A percentile compares a stretch with the other conserved stretches of the same genome.
Evolutionary conservation across 2,113 vertebrate species (phyloP).

Genomic region (Zosterops japonicus): DNA sequence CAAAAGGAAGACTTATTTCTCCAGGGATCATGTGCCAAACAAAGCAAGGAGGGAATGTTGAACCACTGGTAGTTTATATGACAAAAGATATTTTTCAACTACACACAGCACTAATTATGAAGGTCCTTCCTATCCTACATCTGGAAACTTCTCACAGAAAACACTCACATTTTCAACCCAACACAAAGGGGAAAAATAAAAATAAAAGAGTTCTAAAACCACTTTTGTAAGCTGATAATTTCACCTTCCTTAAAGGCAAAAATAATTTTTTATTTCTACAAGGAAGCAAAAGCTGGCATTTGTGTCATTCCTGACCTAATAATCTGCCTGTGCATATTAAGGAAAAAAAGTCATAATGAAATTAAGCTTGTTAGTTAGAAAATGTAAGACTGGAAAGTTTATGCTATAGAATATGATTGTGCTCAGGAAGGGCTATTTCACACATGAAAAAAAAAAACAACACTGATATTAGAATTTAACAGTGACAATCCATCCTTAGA

Average conservation of each 20-base stretch:
- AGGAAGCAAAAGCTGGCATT: background rate
- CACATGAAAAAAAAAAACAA: background rate
- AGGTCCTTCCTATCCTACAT: background rate
- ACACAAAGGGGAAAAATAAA: rapidly evolving
- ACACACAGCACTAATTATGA: background rate
- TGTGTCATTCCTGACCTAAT: background rate
- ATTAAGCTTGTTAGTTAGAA: background rate
- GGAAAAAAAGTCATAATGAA: background rate
- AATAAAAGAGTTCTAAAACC: background rate
- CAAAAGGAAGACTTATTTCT: constrained; percentile 57
- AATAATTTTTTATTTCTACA: background rate
- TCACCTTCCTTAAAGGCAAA: background rate
- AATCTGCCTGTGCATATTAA: background rate
- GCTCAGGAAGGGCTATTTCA: background rate
- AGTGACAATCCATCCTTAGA: background rate
- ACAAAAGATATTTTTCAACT: constrained; percentile 36
- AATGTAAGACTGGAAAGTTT: background rate
- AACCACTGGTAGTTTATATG: background rate
- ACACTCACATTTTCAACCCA: background rate
- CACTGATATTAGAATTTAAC: background rate
- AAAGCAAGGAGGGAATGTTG: constrained; percentile 9
- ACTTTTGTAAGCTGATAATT: background rate
- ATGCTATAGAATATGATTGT: background rate
- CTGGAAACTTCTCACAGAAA: background rate
- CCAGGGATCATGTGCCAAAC: constrained; percentile 14